Base-by-base conservation (phyloP, 1,140 invertebrate species). In the Brachionus koreanus region DNA sequence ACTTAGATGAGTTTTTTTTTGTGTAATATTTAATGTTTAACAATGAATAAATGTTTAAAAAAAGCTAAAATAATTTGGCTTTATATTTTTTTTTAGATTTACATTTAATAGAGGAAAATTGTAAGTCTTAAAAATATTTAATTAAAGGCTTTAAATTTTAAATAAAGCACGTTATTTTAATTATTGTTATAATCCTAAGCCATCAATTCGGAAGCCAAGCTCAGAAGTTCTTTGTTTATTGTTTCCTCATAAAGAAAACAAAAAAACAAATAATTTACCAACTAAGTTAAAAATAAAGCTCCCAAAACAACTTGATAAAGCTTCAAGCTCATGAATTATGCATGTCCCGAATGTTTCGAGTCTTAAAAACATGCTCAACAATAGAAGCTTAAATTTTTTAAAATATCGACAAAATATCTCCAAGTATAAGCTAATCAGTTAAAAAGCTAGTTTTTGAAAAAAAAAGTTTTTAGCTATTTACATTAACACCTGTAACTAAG, bases 351-450 rank as follows among this genome's bases (percentile, higher is more conserved):
- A 65, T 33, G 25, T 65, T 65, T 65, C 7, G 25, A 33, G 63
- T 33, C 63, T 65, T 12, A 65, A 33, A 65, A 33, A 65, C 19
- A 65, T 12, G 33, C n/a, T 29, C 9, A 23, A 16, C 25, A 65
- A 65, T 12, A 65, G n/a, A 65, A 33, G n/a, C 63, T 33, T n/a
- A 23, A 33, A 9, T n/a, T 10, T 29, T 33, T 65, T 3, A 65
- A 65, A 33, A n/a, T n/a, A 65, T 65, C 9, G 25, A 33, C 33
- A n/a, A 65, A 65, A 65, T 65, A 65, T 29, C 12, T 65, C 12
- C 12, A 65, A 35, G 63, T 19, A 65, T 65, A 65, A 65, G 29
- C 29, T 65, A 65, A 65, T 65, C 63, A 65, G 23, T 65, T 65
- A 37, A 29, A 65, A 65, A 35, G 25, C 25, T 10, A 65, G 13